A percentile compares a stretch with the other conserved stretches of the same genome.
Conservation (phyloP, 2,888 invertebrate species). For the Plagodis dolabraria region DNA sequence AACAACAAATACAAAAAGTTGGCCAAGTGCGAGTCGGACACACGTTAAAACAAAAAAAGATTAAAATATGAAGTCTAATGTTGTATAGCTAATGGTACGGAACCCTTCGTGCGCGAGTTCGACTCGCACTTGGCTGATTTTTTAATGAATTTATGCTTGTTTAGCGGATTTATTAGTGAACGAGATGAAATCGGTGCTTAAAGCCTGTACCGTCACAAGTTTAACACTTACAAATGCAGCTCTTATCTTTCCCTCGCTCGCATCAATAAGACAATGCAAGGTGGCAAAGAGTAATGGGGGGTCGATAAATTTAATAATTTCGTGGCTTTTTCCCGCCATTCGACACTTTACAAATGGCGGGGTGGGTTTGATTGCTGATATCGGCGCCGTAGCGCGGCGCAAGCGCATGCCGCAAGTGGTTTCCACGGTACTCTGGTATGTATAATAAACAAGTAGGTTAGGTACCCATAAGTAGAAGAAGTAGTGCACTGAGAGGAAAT, state of each 20-base stretch:
- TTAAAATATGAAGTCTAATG: no score
- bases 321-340: conserved; percentile 37
- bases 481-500: background rate
- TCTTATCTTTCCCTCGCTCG: conserved; percentile 20
- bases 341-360: conserved; percentile 54
- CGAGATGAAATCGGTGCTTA: no score
- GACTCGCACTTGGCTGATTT: no score
- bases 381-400: conserved; percentile 14
- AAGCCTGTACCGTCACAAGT: no score
- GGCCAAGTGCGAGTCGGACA: no score
- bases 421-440: conserved; percentile 10
- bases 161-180: no score
- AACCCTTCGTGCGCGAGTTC: no score
- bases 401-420: conserved; percentile 23
- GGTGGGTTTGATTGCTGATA: conserved; percentile 54
- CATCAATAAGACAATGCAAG: conserved; percentile 29
- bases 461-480: background rate
- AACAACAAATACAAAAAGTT: no score
- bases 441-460: conserved; percentile 1
- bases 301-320: conserved; percentile 41
- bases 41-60: no score
- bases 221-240: conserved; percentile 2
- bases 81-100: no score
- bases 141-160: no score
- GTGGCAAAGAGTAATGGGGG: conserved; percentile 29